Evolutionary conservation across 2,888 invertebrate genomes (phyloP).

Genomic region (Idaea aversata): DNA sequence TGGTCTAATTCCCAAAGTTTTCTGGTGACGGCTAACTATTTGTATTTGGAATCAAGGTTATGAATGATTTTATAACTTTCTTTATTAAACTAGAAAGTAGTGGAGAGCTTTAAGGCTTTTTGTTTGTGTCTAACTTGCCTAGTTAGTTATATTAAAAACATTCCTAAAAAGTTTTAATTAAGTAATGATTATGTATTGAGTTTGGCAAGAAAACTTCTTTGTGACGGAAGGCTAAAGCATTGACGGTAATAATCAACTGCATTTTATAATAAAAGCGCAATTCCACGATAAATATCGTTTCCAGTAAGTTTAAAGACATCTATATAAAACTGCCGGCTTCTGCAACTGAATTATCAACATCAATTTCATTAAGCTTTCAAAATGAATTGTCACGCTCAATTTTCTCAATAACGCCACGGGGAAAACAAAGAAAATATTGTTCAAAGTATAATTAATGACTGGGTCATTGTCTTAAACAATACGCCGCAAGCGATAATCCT

Average conservation of each 20-base stretch:
- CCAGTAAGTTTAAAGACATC: neutral
- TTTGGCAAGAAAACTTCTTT: too few species aligned
- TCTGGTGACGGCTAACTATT: conserved; percentile 39
- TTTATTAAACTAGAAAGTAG: neutral
- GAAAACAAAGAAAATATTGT: neutral
- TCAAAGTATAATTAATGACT: neutral
- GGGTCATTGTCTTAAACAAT: neutral
- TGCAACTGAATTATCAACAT: neutral
- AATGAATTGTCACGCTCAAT: conserved; percentile 1
- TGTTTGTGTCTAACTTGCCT: too few species aligned
- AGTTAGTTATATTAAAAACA: too few species aligned
- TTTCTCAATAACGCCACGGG: neutral
- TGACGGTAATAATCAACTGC: too few species aligned
- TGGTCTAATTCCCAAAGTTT: conserved; percentile 34
- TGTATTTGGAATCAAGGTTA: conserved; percentile 18
- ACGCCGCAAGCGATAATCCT: neutral
- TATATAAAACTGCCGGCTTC: neutral
- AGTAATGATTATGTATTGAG: too few species aligned
- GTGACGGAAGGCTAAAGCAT: too few species aligned
- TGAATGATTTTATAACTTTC: neutral
- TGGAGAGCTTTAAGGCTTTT: too few species aligned
- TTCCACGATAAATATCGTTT: neutral
- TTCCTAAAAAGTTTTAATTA: too few species aligned
- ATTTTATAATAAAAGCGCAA: neutral
- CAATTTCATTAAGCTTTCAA: neutral